phyloP scores from a whole-genome alignment of 37 sponge, comb jelly and placozoan species.

The Corticium candelabrum region DNA sequence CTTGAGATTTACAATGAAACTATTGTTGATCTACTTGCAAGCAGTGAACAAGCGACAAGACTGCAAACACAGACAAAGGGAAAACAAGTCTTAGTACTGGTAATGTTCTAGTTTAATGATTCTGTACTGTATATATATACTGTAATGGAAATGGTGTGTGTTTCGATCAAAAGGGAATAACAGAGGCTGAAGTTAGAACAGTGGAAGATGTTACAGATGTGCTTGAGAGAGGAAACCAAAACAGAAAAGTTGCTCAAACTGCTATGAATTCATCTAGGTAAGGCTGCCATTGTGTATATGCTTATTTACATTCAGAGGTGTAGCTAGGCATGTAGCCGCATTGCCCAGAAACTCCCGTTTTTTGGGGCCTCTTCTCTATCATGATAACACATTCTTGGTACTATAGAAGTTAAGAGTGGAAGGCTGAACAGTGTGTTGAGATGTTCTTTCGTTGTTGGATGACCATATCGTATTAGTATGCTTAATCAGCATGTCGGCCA shows the following conservation, averaged over 20 bases:
- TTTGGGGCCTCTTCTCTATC: no score
- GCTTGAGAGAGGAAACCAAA: constrained; percentile 44
- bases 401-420: no score
- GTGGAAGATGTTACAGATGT: constrained; percentile 50
- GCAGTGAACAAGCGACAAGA: constrained; percentile 22
- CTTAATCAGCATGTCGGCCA: no score
- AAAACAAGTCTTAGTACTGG: constrained; percentile 41
- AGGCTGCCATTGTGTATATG: not conserved
- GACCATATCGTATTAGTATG: no score
- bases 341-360: no score
- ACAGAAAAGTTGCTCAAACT: constrained; percentile 61
- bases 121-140: not conserved
- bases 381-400: no score
- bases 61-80: constrained; percentile 49
- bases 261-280: constrained; percentile 82
- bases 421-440: no score
- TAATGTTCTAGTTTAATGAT: constrained; percentile 11
- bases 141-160: not conserved
- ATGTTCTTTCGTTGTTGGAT: no score
- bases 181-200: constrained; percentile 41
- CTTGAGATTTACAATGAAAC: constrained; percentile 78
- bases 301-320: not conserved
- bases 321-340: not conserved
- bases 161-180: constrained; percentile 32
- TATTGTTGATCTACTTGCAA: constrained; percentile 44